Evolutionary conservation across 64 coral and sea anemone genomes (phyloP).

Genomic region (Cladopsammia gracilis): DNA sequence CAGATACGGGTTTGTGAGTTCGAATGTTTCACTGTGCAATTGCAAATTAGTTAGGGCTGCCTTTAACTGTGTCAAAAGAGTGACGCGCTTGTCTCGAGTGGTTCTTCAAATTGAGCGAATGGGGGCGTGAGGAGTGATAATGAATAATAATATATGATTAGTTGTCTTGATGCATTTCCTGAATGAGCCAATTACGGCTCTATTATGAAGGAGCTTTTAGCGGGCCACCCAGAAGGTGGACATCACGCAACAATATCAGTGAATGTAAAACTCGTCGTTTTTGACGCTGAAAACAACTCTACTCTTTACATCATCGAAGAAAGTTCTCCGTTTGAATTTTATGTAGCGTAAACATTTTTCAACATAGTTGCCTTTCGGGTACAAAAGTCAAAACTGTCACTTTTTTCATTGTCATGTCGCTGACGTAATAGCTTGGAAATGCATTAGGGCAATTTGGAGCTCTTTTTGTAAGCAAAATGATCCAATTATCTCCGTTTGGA

Average conservation of each 20-base stretch:
- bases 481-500: slow-evolving; percentile 45
- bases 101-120: not conserved
- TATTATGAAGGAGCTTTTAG: slow-evolving; percentile 49
- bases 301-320: not conserved
- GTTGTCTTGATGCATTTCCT: slow-evolving; percentile 40
- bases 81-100: slow-evolving; percentile 36
- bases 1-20: not conserved
- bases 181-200: slow-evolving; percentile 44
- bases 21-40: not conserved
- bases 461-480: slow-evolving; percentile 44
- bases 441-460: slow-evolving; percentile 57
- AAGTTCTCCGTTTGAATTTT: not conserved
- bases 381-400: not conserved
- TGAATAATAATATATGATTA: slow-evolving; percentile 30
- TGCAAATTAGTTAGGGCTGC: slow-evolving; percentile 34
- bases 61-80: slow-evolving; percentile 13
- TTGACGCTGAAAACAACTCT: not conserved
- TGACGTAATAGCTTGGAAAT: slow-evolving; percentile 39
- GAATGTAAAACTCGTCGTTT: not conserved
- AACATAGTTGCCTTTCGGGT: not conserved
- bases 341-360: not conserved
- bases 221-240: not conserved
- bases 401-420: not conserved
- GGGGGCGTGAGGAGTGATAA: slow-evolving; percentile 23
- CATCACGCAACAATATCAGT: slow-evolving; percentile 39